Evolutionary conservation across 2,888 invertebrate genomes (phyloP), one percentile per base, ranked within the genome.

Genomic region (Amphipyra tragopoginis): DNA sequence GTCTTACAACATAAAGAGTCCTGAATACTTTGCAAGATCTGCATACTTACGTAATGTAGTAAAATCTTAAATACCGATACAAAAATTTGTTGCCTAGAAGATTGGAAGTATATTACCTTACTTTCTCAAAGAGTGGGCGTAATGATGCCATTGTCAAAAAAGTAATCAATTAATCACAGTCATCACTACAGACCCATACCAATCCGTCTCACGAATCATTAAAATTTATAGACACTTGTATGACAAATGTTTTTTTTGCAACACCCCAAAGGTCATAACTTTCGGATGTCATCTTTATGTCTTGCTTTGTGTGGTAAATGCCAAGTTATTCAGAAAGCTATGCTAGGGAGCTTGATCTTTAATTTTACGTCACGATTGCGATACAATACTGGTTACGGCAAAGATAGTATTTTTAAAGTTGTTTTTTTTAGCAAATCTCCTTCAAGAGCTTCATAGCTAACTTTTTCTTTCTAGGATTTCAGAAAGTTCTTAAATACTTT

Each of bases 241-340:
- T 65, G 62, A 75, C 61, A 72, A 69, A 78, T 61, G 10, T 42
- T 59, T 59, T 55, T 59, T 62, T 65, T 57, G 61, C 56, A 33
- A 47, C 34, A 49, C 26, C 14, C 9, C 10, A 49, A 63, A 77
- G 63, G 75, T 63, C 42, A 65, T 40, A 26, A 42, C 60, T 71
- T 64, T 61, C 62, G 51, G 53, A 53, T 75, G 58, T 63, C 56
- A 65, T 77, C 57, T 47, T 39, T 56, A 39, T 51, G 40, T 53
- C 36, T 53, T 42, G 39, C 21, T 58, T 61, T 54, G 59, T 61
- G 5, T 36, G 55, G 5, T 49, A 73, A 76, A 72, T 65, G 65
- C 76, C 45, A 62, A 47, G 38, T 36, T 21, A 53, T 40, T 58
- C 33, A 14, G 14, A 56, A 64, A 56, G 52, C 7, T 26, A 21